A percentile compares a stretch with the other conserved stretches of the same genome.
Evolutionary conservation across 2,113 vertebrate species (phyloP).

Genomic region (Poeciliopsis occidentalis): DNA sequence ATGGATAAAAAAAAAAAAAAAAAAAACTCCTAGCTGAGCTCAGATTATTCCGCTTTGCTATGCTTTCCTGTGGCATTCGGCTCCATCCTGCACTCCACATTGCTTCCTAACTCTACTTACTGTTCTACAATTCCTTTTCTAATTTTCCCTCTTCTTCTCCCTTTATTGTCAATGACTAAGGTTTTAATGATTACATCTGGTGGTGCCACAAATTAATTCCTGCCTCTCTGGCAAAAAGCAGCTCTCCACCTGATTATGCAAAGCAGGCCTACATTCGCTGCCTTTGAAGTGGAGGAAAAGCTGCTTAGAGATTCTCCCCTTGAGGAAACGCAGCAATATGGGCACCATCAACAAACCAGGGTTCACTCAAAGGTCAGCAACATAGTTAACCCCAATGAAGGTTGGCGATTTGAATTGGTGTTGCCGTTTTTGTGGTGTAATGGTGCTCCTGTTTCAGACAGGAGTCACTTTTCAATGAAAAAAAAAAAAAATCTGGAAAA

Average conservation of each 20-base stretch:
- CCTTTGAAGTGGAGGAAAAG: constrained; percentile 80
- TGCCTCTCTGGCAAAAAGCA: constrained; percentile 80
- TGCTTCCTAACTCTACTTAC: constrained; percentile 34
- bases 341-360: constrained; percentile 70
- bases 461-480: constrained; percentile 20
- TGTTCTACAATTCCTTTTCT: constrained; percentile 48
- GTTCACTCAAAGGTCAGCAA: constrained; percentile 79
- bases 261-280: constrained; percentile 82
- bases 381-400: constrained; percentile 61
- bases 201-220: constrained; percentile 79
- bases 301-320: constrained; percentile 77
- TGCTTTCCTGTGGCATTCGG: constrained; percentile 43
- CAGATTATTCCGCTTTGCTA: constrained; percentile 42
- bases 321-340: constrained; percentile 71
- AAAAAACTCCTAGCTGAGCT: constrained; percentile 38
- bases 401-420: constrained; percentile 24
- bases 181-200: constrained; percentile 80
- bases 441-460: constrained; percentile 22
- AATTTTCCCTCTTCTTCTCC: constrained; percentile 56
- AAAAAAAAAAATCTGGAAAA: constrained; percentile 13
- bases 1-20: neutral
- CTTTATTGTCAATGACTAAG: constrained; percentile 69
- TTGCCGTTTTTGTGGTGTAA: constrained; percentile 15
- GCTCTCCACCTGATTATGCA: constrained; percentile 84
- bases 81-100: constrained; percentile 23